Conservation (phyloP, 2,113 vertebrate species). For the Furnarius figulus region DNA sequence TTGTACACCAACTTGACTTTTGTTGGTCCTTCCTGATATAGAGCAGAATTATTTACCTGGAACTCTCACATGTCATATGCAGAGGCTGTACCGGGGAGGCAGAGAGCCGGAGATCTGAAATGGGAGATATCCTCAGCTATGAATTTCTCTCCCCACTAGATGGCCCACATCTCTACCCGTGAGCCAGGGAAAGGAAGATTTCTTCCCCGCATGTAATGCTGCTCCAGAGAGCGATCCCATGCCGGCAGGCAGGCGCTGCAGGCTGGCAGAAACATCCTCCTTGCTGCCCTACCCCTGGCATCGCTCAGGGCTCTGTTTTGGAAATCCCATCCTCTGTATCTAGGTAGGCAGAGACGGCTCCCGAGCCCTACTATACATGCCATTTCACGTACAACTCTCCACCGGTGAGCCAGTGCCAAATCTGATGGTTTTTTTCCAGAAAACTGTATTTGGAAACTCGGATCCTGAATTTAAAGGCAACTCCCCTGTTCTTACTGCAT, state of each 20-base stretch:
- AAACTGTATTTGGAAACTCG: background rate
- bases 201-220: background rate
- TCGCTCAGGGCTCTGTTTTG: background rate
- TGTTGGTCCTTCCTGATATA: background rate
- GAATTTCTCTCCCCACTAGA: constrained; percentile 34
- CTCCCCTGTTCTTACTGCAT: background rate
- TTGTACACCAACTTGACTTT: background rate
- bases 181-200: background rate
- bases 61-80: background rate
- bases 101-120: accelerated
- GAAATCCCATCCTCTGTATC: background rate
- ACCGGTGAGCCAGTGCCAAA: background rate
- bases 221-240: background rate
- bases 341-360: background rate
- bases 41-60: background rate
- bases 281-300: background rate
- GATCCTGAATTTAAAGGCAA: background rate
- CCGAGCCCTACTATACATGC: accelerated
- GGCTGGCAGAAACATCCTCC: background rate
- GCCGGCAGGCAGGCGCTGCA: background rate
- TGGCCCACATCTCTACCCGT: background rate
- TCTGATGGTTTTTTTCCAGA: background rate
- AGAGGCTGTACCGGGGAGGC: background rate
- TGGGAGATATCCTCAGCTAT: background rate
- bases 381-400: background rate